Evolutionary conservation across 2,888 invertebrate species (phyloP).

Genomic region (Drosophila dives): DNA sequence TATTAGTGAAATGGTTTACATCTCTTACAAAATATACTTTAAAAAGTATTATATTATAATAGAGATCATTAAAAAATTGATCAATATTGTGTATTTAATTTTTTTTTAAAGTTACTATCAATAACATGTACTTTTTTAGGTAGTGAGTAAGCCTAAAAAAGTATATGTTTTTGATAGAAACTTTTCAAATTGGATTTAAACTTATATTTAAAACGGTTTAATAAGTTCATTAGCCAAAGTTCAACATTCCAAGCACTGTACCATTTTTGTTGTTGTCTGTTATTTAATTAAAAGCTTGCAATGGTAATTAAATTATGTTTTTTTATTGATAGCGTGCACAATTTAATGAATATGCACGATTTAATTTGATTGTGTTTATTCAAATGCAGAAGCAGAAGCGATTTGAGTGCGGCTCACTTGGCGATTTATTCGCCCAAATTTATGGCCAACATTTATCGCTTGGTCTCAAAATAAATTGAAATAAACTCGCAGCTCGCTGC

Average conservation of each 20-base stretch:
- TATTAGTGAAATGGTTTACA: neutral
- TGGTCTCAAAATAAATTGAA: constrained; percentile 60
- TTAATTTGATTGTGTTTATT: constrained; percentile 23
- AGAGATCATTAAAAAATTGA: neutral
- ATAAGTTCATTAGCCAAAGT: neutral
- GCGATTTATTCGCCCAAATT: constrained; percentile 65
- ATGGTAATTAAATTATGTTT: constrained; percentile 24
- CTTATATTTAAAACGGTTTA: neutral
- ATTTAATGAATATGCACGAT: constrained; percentile 44
- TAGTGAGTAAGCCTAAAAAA: no score
- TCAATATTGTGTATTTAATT: neutral
- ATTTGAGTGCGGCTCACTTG: constrained; percentile 38
- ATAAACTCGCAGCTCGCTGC: constrained; percentile 52
- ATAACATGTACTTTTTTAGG: no score
- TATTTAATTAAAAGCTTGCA: constrained; percentile 5
- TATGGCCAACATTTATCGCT: constrained; percentile 73
- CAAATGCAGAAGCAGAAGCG: constrained; percentile 22
- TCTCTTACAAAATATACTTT: neutral
- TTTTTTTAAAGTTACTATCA: no score
- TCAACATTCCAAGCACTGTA: neutral
- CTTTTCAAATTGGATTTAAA: neutral
- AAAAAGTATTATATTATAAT: neutral
- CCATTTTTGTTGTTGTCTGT: neutral
- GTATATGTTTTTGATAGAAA: neutral
- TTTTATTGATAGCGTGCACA: constrained; percentile 17